A percentile compares a stretch with the other conserved stretches of the same genome.
Conservation (phyloP, 2,888 invertebrate species). For the Microctonus hyperodae region DNA sequence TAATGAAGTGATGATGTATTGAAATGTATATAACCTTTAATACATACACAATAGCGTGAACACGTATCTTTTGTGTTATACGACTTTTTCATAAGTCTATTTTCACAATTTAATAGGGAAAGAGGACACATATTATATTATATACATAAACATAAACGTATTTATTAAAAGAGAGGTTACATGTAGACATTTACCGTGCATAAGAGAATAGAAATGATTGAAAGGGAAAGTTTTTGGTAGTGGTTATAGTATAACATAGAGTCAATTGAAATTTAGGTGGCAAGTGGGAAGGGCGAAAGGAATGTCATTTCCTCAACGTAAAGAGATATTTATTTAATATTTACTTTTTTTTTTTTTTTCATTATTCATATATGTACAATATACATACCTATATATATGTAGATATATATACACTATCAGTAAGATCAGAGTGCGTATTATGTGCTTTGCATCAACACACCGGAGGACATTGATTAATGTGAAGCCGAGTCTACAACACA, state of each 20-base stretch:
- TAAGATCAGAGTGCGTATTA: background rate
- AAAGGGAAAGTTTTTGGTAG: slow-evolving; percentile 1
- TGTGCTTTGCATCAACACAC: slow-evolving; percentile 7
- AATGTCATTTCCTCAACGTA: background rate
- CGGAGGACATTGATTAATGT: slow-evolving; percentile 10
- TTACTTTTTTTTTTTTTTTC: too few species aligned
- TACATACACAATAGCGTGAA: background rate
- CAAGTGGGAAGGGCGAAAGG: background rate
- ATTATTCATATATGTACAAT: background rate
- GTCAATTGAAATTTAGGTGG: background rate
- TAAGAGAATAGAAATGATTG: slow-evolving; percentile 1
- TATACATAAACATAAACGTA: background rate
- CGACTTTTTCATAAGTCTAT: background rate
- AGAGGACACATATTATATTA: background rate
- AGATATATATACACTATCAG: background rate
- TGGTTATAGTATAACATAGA: background rate
- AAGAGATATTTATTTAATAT: background rate
- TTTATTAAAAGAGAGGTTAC: background rate
- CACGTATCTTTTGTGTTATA: background rate
- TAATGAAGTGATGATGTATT: slow-evolving; percentile 6
- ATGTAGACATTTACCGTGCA: background rate
- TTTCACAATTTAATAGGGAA: slow-evolving; percentile 2
- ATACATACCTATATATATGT: background rate
- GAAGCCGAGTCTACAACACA: slow-evolving; percentile 10
- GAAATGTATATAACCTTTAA: slow-evolving; percentile 2